Base-by-base conservation (phyloP, 2,888 invertebrate species). In the Odontocerum albicorne region DNA sequence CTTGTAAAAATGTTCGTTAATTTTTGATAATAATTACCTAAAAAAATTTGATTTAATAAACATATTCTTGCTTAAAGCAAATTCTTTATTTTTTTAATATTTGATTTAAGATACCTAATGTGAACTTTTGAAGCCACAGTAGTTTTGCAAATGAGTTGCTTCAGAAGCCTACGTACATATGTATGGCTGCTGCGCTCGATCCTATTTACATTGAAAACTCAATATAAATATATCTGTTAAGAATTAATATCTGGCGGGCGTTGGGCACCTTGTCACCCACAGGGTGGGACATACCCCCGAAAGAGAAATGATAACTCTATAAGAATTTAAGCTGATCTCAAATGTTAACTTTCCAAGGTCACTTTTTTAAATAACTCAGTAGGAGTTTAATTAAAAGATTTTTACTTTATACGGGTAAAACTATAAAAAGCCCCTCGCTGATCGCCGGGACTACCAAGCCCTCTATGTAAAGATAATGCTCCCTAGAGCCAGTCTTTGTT, bases 401-500 rank as follows among this genome's bases (percentile, higher is more conserved):
- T 49, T 38, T 16, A 39, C 12, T 39, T 31, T 45, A 10, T 31
- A 21, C 45, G 46, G 43, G 35, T 49, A 17, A 10, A 49, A 21
- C 33, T 22, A 32, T 20, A 47, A 22, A 27, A 4, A 55, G 55
- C 38, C 49, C 44, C 22, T 44, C 20, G 32, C 36, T 27, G 42
- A 49, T 44, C 10, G 8, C 20, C 7, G 15, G 46, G 45, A 12
- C 32, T 20, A 44, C 12, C 20, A 13, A 32, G 36, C 44, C 45
- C 35, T 27, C 38, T 22, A 7, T 21, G 46, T 46, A 52, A 52
- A 40, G 27, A 21, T 50, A 51, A 13, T 46, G 56, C 56, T 52
- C 56, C 42, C 47, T 46, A 47, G 56, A 56, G 56, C 56, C 56
- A 56, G 56, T 56, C 56, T 56, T 52, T 21, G 43, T 17, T 46